Evolutionary conservation across 2,888 invertebrate species (phyloP), one percentile per base, ranked within the genome.

Genomic region (Cheilosia urbana): DNA sequence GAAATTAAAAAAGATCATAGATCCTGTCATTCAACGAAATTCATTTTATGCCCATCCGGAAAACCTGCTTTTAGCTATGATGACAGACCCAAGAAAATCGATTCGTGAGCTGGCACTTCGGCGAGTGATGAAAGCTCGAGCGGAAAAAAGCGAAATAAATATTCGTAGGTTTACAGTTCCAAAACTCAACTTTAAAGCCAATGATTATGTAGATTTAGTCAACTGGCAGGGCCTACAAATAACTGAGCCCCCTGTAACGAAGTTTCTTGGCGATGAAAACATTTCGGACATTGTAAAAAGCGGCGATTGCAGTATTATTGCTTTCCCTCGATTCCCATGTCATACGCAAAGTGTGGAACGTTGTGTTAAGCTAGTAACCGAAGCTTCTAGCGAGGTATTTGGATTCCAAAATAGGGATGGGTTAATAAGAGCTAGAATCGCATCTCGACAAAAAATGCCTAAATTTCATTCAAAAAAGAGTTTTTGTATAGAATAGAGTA

Each of bases 281-380:
- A n/a, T n/a, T n/a, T n/a, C 3, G 51, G 51, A 40, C 40, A 15
- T 24, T 53, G 15, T 53, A 9, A 27, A 53, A 15, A 24, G 11
- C 27, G 53, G 53, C 2, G 21, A 40, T 13, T 40, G 40, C 15
- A 15, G 40, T 15, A 15, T 40, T n/a, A 51, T 40, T 19, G 6
- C 15, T 2, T 9, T 15, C 9, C n/a, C 40, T 24, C 65, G 47
- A 19, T 51, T 51, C 17, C 51, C 37, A 51, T 66, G 51, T 53
- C 24, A 66, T 4, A 53, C 40, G 19, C 65, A 53, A 66, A 40
- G n/a, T 30, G 65, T 53, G 21, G 40, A 66, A 34, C 51, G 37
- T 40, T 66, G 42, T 42, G n/a, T 40, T n/a, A 42, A 53, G 66
- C 66, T 66, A 15, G 53, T 53, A 27, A 53, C 66, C 6, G 53